Conservation (phyloP, 2,888 invertebrate genomes). For the Saturnia japonica region DNA sequence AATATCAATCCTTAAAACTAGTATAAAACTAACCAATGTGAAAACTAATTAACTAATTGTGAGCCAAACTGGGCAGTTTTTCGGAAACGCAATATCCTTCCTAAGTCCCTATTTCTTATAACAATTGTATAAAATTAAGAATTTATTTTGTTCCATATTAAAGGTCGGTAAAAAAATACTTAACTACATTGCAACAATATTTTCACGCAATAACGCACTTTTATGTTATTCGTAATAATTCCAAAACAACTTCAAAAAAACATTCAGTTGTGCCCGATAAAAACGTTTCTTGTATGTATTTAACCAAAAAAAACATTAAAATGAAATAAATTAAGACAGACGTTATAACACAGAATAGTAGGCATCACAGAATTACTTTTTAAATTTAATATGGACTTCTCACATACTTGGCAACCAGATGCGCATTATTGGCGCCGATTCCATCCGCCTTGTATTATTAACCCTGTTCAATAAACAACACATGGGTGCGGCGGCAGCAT, state of each 20-base stretch:
- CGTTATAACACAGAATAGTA: background rate
- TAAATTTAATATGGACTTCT: background rate
- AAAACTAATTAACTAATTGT: too few species aligned
- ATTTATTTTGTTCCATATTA: too few species aligned
- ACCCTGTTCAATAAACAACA: background rate
- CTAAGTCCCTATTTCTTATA: too few species aligned
- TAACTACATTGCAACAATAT: background rate
- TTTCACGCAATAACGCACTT: background rate
- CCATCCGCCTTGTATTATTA: background rate
- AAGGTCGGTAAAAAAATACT: background rate
- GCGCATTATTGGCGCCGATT: background rate
- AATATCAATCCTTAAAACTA: too few species aligned
- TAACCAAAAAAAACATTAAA: background rate
- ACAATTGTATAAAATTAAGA: too few species aligned
- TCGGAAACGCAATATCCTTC: too few species aligned
- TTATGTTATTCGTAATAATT: background rate
- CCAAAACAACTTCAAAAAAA: background rate
- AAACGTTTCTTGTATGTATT: background rate
- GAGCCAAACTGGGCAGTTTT: too few species aligned
- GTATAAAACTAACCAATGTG: too few species aligned
- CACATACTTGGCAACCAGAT: background rate
- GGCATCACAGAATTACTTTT: background rate
- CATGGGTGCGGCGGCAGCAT: background rate
- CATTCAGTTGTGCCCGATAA: background rate
- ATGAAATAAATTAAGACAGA: background rate